Base-by-base conservation (phyloP, 1,140 invertebrate species). In the Bombus sibiricus region DNA sequence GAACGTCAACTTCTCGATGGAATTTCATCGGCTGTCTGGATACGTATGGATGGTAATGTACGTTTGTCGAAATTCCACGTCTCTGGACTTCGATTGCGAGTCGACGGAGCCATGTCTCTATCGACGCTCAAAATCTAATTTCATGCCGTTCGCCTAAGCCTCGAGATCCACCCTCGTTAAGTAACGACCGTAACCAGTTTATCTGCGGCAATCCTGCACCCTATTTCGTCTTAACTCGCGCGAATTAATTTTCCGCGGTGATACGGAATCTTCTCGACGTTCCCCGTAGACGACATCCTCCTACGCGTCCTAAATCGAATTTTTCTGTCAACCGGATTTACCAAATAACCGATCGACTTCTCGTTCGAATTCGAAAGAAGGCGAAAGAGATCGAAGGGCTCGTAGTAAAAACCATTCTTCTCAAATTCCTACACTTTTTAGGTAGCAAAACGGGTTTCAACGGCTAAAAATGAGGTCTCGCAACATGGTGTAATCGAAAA, bases 41-140 rank as follows among this genome's bases (percentile, higher is more conserved):
- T 8, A 22, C 47, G 47, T 22, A 53, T 22, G 47, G 18, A 53
- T 53, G 18, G 18, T 6, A 2, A 6, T 0, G 18, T 53, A 18
- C 47, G 47, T 53, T 53, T 18, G 5, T 53, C 5, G 6, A 53
- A 53, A 53, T 53, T 2, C 47, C 47, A 6, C 15, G 47, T 0
- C 18, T 53, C 47, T 2, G 47, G 5, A 18, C 47, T 18, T 53
- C 4, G 47, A 22, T 62, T 0, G 10, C 25, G 12, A 12, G 28
- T 59, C n/a, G 41, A 76, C 32, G 15, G 34, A 22, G 13, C 41
- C 47, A 22, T 6, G 1, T 53, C 47, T 28, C 47, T 28, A 79
- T 59, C 76, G 47, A 4, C 6, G 57, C 47, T 81, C 43, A 15
- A 66, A 80, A 85, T 85, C 57, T 57, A 73, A 85, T 85, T 81